phyloP scores from a whole-genome alignment of 2,888 invertebrate genomes.

The Eupithecia inturbata region DNA sequence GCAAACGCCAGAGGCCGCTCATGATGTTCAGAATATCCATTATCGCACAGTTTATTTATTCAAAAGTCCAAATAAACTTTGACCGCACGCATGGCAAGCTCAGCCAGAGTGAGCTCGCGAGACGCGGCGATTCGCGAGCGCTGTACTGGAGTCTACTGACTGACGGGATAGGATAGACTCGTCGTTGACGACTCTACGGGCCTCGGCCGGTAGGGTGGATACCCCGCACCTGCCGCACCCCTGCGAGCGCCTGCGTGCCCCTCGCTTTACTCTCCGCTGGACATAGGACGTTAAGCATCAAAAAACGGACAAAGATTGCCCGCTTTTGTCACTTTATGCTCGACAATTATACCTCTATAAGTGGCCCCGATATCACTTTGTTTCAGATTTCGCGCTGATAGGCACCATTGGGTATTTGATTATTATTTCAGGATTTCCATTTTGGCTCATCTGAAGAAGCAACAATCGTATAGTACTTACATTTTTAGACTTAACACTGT shows the following conservation, averaged over 20 bases:
- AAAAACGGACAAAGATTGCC: slow-evolving; percentile 32
- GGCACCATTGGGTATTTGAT: neutral
- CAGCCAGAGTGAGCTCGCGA: slow-evolving; percentile 41
- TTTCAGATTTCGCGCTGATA: slow-evolving; percentile 14
- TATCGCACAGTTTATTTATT: slow-evolving; percentile 56
- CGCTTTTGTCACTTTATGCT: slow-evolving; percentile 34
- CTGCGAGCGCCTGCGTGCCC: slow-evolving; percentile 32
- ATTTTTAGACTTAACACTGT: neutral
- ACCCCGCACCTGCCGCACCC: slow-evolving; percentile 34
- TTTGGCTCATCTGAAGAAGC: neutral
- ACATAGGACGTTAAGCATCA: slow-evolving; percentile 34
- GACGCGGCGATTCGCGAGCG: slow-evolving; percentile 44
- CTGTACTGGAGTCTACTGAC: slow-evolving; percentile 51
- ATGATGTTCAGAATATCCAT: slow-evolving; percentile 53
- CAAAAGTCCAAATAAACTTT: slow-evolving; percentile 63
- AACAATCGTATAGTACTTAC: neutral
- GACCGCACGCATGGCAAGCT: slow-evolving; percentile 65
- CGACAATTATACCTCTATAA: slow-evolving; percentile 20
- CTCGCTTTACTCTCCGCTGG: slow-evolving; percentile 36
- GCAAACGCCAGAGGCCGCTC: slow-evolving; percentile 43
- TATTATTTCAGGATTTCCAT: neutral
- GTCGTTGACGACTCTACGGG: slow-evolving; percentile 33
- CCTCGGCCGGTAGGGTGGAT: slow-evolving; percentile 49
- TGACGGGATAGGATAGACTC: slow-evolving; percentile 38
- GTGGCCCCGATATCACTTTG: slow-evolving; percentile 22